Evolutionary conservation across 2,113 vertebrate species (phyloP).

Genomic region (Tychaedon coryphoeus): DNA sequence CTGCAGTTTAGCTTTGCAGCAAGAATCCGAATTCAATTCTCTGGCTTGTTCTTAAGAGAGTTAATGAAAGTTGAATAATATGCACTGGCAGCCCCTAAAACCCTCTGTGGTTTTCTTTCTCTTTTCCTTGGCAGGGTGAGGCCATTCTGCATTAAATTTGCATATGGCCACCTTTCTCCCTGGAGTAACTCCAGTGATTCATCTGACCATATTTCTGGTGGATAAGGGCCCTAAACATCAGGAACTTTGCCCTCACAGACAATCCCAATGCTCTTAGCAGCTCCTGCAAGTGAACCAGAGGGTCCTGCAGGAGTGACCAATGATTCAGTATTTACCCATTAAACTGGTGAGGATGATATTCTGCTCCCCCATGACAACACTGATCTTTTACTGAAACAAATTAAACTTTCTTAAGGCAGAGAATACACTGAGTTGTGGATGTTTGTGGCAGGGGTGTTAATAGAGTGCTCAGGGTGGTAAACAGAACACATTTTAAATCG

Average conservation of each 20-base stretch:
- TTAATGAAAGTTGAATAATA: constrained; percentile 68
- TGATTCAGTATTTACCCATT: neutral
- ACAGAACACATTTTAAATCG: neutral
- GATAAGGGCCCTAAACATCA: neutral
- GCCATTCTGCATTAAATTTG: neutral
- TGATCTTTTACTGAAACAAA: constrained; percentile 11
- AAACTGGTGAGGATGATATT: neutral
- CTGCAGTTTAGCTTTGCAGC: constrained; percentile 45
- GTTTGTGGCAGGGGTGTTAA: neutral
- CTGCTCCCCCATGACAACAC: neutral
- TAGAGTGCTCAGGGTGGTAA: neutral
- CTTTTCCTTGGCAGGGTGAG: constrained; percentile 1
- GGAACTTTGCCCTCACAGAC: neutral
- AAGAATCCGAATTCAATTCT: constrained; percentile 62
- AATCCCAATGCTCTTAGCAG: neutral
- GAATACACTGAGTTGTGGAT: neutral
- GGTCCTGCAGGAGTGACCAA: neutral
- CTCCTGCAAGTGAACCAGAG: neutral
- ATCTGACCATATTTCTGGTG: neutral
- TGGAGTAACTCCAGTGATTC: neutral
- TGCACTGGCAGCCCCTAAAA: constrained; percentile 39
- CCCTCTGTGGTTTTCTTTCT: neutral
- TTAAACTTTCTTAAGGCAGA: neutral
- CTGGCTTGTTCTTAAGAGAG: constrained; percentile 62
- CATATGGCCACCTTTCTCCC: neutral